A percentile compares a stretch with the other conserved stretches of the same genome.
Evolutionary conservation across 2,888 invertebrate genomes (phyloP).

Genomic region (Ectemnius lituratus): DNA sequence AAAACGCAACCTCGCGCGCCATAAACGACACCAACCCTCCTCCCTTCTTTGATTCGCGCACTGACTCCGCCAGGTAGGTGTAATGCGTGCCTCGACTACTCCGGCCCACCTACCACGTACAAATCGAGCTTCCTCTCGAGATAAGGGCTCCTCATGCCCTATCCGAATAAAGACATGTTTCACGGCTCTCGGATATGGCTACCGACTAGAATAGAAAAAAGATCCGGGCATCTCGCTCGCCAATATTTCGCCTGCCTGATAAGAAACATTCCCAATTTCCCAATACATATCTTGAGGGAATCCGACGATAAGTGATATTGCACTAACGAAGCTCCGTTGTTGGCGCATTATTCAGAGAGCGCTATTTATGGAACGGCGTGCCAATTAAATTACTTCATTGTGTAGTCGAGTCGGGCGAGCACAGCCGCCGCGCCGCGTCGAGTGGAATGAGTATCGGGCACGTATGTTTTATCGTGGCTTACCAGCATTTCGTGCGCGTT

Average conservation of each 20-base stretch:
- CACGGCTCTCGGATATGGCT: too few relatives aligned
- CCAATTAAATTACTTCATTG: constrained; percentile 54
- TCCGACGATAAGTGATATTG: too few relatives aligned
- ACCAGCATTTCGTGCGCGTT: constrained; percentile 13
- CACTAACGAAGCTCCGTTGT: too few relatives aligned
- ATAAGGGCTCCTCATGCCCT: neutral
- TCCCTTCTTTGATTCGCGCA: constrained; percentile 33
- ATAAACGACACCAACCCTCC: constrained; percentile 71
- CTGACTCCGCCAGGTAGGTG: constrained; percentile 42
- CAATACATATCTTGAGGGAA: too few relatives aligned
- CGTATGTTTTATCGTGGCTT: constrained; percentile 31
- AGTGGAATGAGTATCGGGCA: too few relatives aligned
- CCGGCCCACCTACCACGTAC: neutral
- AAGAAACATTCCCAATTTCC: too few relatives aligned
- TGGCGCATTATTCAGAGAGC: constrained; percentile 18
- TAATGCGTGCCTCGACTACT: too few relatives aligned
- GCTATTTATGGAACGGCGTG: constrained; percentile 52
- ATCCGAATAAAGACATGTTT: too few relatives aligned
- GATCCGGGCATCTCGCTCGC: too few relatives aligned
- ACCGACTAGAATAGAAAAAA: too few relatives aligned
- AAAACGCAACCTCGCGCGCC: constrained; percentile 69
- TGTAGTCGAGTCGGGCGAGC: constrained; percentile 13
- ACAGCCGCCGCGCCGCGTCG: constrained; percentile 35
- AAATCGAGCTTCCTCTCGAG: constrained; percentile 15
- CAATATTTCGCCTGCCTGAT: too few relatives aligned